These are phyloP conservation scores for Aphelocoma californica DNA, from an alignment of 2,797 vertebrate species.

Conservation along the genomic window DNA sequence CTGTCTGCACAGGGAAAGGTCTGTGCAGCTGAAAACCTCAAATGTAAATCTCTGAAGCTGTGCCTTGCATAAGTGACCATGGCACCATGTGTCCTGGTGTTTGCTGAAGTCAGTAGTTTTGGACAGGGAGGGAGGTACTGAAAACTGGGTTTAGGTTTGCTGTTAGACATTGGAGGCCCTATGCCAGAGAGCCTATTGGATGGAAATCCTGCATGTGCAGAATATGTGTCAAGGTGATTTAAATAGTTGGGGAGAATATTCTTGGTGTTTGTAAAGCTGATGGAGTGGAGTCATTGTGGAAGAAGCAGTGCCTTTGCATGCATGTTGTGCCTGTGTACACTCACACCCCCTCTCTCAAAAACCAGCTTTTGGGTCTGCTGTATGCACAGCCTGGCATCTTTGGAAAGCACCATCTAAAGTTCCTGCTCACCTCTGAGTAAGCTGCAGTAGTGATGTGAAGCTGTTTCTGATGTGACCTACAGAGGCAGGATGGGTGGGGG, in stretches of 20 bases:
- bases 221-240: neutral
- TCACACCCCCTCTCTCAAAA: neutral
- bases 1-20: neutral
- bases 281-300: neutral
- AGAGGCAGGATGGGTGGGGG: neutral
- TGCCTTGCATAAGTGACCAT: neutral
- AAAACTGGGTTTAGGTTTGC: neutral
- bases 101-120: neutral
- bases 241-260: neutral
- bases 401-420: neutral
- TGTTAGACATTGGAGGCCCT: neutral
- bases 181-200: neutral
- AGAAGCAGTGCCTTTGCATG: neutral
- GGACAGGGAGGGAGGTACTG: neutral
- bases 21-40: neutral
- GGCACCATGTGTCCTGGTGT: rapidly evolving
- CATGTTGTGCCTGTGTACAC: rapidly evolving
- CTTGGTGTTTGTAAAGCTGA: neutral
- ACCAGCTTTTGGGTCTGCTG: neutral
- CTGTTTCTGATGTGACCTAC: rapidly evolving
- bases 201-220: neutral
- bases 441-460: neutral
- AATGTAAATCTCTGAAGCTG: neutral
- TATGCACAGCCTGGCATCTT: neutral
- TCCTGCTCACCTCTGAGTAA: neutral